These are phyloP conservation scores for Saguinus imperator DNA, from an alignment of 2,113 vertebrate genomes.

Conservation along the genomic window DNA sequence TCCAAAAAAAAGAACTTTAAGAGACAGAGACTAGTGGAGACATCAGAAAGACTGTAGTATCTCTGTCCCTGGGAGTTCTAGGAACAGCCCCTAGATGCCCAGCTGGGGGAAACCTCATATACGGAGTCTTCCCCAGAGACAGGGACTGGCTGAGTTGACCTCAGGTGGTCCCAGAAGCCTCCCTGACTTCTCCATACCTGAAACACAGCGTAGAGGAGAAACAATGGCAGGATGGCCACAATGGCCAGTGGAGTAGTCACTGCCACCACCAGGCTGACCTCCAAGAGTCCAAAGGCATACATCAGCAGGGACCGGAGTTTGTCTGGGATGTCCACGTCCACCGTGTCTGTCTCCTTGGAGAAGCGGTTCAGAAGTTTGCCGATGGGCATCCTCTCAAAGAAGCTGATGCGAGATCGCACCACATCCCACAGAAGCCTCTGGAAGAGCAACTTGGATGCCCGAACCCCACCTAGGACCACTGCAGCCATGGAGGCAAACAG, in stretches of 20 bases:
- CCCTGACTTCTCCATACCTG: slow-evolving; percentile 86
- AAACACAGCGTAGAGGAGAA: slow-evolving; percentile 89
- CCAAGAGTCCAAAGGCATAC: slow-evolving; percentile 92
- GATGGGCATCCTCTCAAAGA: slow-evolving; percentile 91
- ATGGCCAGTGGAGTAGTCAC: slow-evolving; percentile 90
- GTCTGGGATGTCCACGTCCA: too few relatives aligned
- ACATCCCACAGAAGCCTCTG: slow-evolving; percentile 88
- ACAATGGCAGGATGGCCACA: slow-evolving; percentile 88
- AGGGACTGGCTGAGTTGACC: not conserved
- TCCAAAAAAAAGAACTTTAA: not conserved
- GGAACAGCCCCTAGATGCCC: not conserved
- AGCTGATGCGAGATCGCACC: slow-evolving; percentile 87
- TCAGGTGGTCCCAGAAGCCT: not conserved
- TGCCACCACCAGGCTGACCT: slow-evolving; percentile 91
- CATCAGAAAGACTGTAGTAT: not conserved
- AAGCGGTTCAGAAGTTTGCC: slow-evolving; percentile 93
- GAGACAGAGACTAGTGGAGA: not conserved
- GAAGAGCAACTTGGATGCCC: slow-evolving; percentile 90
- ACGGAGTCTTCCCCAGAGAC: not conserved
- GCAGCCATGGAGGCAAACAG: slow-evolving; percentile 90
- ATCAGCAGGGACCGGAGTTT: slow-evolving; percentile 91
- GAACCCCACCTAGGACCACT: slow-evolving; percentile 89
- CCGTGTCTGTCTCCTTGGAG: slow-evolving; percentile 94
- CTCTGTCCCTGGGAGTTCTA: not conserved
- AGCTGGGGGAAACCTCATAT: not conserved